Percentiles rank a stretch among this genome's conserved stretches.
Evolutionary conservation across 2,113 vertebrate genomes (phyloP).

Genomic region (Odocoileus hemionus): DNA sequence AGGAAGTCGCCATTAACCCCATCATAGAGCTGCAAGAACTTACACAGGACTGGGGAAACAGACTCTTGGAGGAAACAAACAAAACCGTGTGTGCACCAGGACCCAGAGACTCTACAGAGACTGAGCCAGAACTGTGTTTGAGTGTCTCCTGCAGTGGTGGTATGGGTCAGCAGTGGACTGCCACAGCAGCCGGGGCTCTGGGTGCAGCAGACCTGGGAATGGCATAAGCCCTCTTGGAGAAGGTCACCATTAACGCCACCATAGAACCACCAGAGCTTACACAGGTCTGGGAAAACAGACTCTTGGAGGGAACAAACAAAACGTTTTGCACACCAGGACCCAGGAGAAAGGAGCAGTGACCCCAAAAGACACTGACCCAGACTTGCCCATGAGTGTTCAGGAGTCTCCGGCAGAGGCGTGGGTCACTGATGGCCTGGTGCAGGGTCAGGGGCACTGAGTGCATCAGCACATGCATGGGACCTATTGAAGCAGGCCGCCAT

Average conservation of each 20-base stretch:
- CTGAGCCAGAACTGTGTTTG: background rate
- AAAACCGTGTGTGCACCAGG: background rate
- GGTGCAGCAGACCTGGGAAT: background rate
- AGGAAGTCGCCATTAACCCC: background rate
- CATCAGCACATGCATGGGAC: background rate
- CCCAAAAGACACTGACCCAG: background rate
- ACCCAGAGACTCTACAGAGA: background rate
- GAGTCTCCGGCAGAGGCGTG: rapidly evolving
- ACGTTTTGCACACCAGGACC: background rate
- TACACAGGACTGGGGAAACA: background rate
- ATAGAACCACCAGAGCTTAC: background rate
- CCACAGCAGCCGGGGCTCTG: background rate
- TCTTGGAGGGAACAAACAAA: background rate
- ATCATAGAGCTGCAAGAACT: background rate
- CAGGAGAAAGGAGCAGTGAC: background rate
- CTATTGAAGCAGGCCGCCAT: rapidly evolving
- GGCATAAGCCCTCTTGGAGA: background rate
- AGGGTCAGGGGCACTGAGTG: background rate
- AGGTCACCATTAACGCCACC: background rate
- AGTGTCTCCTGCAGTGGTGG: background rate
- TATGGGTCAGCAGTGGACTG: background rate
- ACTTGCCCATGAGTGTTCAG: background rate
- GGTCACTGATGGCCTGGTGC: background rate
- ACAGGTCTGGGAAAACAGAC: background rate
- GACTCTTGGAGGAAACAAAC: background rate